Base-by-base conservation (phyloP, 1,140 invertebrate genomes). In the Pseudomyrmex dendroicus region DNA sequence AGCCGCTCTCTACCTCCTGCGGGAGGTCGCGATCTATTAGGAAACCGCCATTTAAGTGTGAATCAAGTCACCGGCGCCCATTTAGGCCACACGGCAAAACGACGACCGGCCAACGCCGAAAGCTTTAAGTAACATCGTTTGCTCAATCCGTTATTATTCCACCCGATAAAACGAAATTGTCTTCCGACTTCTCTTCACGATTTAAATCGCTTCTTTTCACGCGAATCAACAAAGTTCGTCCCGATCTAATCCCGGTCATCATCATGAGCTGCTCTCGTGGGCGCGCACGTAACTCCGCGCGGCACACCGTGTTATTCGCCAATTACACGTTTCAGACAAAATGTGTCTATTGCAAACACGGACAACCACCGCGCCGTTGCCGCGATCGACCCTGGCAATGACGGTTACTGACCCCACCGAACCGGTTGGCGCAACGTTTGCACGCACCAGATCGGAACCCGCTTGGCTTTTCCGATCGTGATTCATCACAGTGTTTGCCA, bases 311-410 rank as follows among this genome's bases (percentile, higher is more conserved):
- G 17, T 57, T 70, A 48, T 70, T 72, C 44, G 54, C 20, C n/a
- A 80, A 80, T 80, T 80, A 72, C 22, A 50, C 44, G 44, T 56
- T n/a, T 72, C 76, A 54, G 35, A 35, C 35, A 61, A 44, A 80
- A 80, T 72, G 66, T 22, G 66, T 72, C n/a, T 50, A 50, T 20
- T 54, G 52, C 54, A 54, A 54, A 72, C 4, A 15, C 4, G 9
- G 25, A 15, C 12, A 8, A 8, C 5, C 3, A 35, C 35, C 35
- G 35, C 35, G 35, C 35, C 35, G 35, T 35, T 17, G 22, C 15
- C 44, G 54, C 10, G 44, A 66, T 64, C 76, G 87, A 85, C 86
- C 87, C 85, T 89, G 87, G 76, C 85, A 89, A 85, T 89, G 87
- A 89, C 82, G 83, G 72, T 73, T 77, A 68, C 57, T 82, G 87